Percentiles rank a stretch among this genome's conserved stretches.
Evolutionary conservation across 2,888 invertebrate species (phyloP).

Genomic region (Litoditis marina): DNA sequence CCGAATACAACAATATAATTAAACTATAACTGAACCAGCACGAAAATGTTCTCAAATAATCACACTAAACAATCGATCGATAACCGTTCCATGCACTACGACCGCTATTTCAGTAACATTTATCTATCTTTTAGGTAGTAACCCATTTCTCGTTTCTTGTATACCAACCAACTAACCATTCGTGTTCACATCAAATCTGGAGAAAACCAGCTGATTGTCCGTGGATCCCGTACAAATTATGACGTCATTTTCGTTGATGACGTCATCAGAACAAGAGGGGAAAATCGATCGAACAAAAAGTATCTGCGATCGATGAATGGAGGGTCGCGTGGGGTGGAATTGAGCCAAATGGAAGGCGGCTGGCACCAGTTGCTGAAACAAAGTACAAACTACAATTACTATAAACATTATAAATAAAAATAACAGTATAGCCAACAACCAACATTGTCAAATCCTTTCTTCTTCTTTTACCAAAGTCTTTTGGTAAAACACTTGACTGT

Average conservation of each 20-base stretch:
- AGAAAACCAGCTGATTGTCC: constrained; percentile 2
- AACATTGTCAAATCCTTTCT: no score
- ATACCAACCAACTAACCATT: background rate
- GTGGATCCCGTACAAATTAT: constrained; percentile 4
- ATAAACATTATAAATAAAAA: background rate
- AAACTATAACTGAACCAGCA: no score
- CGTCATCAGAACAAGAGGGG: no score
- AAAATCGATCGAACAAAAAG: background rate
- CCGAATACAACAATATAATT: no score
- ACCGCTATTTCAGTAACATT: no score
- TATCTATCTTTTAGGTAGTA: no score
- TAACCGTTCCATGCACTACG: no score
- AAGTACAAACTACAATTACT: background rate
- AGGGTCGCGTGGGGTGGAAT: background rate
- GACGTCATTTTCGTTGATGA: background rate
- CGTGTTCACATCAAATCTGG: background rate
- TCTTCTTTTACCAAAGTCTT: no score
- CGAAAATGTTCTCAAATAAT: no score
- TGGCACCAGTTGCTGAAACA: constrained; percentile 1
- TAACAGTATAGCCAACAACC: background rate
- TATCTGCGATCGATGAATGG: constrained; percentile 5
- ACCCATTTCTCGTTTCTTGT: no score
- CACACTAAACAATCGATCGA: no score
- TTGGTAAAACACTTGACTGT: no score
- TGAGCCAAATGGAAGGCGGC: background rate